Evolutionary conservation across 2,113 vertebrate genomes (phyloP), one percentile per base, ranked within the genome.

Genomic region (Elaphurus davidianus): DNA sequence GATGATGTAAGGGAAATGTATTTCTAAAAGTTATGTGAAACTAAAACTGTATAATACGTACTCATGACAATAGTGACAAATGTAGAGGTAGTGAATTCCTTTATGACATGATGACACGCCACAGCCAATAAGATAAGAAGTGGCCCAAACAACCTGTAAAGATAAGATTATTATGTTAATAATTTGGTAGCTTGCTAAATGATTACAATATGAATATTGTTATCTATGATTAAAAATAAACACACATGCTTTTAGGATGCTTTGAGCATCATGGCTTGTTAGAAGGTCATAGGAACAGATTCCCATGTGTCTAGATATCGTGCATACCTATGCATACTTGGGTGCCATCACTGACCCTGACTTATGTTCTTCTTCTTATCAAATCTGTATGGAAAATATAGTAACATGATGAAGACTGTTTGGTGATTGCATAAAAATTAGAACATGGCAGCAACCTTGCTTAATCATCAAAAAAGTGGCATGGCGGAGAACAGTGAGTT

Each of bases 11-110:
- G 17, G 15, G 15, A 33, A 13, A 28, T 57, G 23, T 1, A 59
- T 57, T 74, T 81, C 71, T 60, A 43, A 83, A 74, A 84, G 0
- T 4, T 14, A 30, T 64, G 43, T 71, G 60, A 94, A 86, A 54
- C 14, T 28, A 45, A 71, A 40, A 40, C 8, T 30, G 13, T 62
- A 33, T 25, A 47, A 95, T 62, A 98, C 97, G 8, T 98, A 98
- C 97, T 97, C 95, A 54, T 97, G 98, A 28, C 96, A 98, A 19
- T 98, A 98, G n/a, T 98, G 98, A 74, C 97, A 98, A 28, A 97
- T 12, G 11, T 98, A 97, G 87, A 98, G 36, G 67, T 94, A 97
- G 0, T 50, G 21, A 82, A 28, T 33, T 43, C 19, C 1, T 57
- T 43, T 62, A 33, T 8, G 67, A 33, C 98, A 97, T 15, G 74